A percentile compares a stretch with the other conserved stretches of the same genome.
These are phyloP conservation scores for Oscheius sp. DNA, from an alignment of 2,888 invertebrate genomes.

Conservation along the genomic window DNA sequence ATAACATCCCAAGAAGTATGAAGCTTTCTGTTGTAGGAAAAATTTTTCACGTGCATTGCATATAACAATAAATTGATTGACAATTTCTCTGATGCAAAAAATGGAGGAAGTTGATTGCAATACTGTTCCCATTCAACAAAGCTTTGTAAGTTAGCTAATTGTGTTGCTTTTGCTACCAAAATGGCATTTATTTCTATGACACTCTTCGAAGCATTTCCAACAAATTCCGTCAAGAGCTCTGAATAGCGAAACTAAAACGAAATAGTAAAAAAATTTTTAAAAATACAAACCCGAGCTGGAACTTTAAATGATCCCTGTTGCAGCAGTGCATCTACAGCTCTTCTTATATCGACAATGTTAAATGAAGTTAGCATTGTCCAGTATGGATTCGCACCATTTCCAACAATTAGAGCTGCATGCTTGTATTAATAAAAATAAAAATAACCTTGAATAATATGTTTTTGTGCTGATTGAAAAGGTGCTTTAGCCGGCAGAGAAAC, in stretches of 20 bases:
- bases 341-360: conserved; percentile 31
- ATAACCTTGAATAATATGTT: not conserved
- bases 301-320: not conserved
- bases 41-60: not conserved
- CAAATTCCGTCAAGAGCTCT: conserved; percentile 29
- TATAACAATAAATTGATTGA: not conserved
- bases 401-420: conserved; percentile 33
- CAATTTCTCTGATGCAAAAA: not conserved
- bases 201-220: conserved; percentile 10
- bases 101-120: not conserved
- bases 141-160: conserved; percentile 32
- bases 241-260: conserved; percentile 29
- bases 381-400: conserved; percentile 30
- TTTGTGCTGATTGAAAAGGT: not conserved
- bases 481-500: conserved; percentile 1
- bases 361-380: conserved; percentile 48
- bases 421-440: not conserved
- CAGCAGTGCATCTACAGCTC: conserved; percentile 17
- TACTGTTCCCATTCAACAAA: not conserved
- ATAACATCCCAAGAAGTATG: not conserved
- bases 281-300: not conserved
- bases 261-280: not conserved
- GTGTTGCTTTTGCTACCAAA: conserved; percentile 46
- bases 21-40: not conserved
- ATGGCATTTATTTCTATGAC: conserved; percentile 34